A percentile compares a stretch with the other conserved stretches of the same genome.
Evolutionary conservation across 2,797 vertebrate genomes (phyloP).

Genomic region (Prunella strophiata): DNA sequence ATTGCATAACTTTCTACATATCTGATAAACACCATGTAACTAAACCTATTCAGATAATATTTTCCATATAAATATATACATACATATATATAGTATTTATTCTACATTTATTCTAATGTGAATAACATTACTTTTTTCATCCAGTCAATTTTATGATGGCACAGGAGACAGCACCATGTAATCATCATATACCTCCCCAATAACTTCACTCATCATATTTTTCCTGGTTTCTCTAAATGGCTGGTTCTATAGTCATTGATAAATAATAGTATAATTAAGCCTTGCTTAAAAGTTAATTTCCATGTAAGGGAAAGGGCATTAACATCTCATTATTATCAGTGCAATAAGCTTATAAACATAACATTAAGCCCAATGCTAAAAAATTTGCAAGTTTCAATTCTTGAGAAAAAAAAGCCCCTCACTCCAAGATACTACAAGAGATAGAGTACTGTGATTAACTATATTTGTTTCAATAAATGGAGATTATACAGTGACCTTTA

Average conservation of each 20-base stretch:
- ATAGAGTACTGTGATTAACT: conserved; percentile 84
- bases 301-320: background rate
- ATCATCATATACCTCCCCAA: background rate
- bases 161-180: background rate
- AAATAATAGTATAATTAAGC: conserved; percentile 38
- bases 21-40: background rate
- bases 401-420: background rate
- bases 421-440: conserved; percentile 46
- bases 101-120: background rate
- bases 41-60: background rate
- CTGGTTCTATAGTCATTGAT: background rate
- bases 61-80: background rate
- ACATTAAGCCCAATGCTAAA: background rate
- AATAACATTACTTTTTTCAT: background rate
- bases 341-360: conserved; percentile 31
- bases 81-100: background rate
- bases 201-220: background rate
- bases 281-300: conserved; percentile 62
- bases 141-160: background rate
- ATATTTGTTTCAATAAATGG: conserved; percentile 88
- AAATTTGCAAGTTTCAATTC: background rate
- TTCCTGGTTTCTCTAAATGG: background rate
- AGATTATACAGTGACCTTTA: conserved; percentile 91
- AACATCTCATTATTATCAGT: background rate
- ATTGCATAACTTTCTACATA: background rate